Evolutionary conservation across 53 echinoderm and acorn worm species (phyloP).

Genomic region (Patiria pectinifera): DNA sequence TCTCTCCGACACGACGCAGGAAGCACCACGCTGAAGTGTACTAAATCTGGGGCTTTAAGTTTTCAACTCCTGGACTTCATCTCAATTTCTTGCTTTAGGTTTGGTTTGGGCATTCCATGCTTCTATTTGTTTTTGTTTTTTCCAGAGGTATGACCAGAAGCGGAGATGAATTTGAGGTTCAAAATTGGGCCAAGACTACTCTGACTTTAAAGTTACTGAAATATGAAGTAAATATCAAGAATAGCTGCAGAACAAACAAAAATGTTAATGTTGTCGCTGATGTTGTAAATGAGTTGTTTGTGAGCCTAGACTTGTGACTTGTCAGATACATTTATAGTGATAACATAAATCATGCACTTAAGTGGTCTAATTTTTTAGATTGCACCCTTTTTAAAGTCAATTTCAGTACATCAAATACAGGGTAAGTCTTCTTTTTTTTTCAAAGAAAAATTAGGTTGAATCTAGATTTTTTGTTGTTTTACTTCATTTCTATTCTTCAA

Average conservation of each 20-base stretch:
- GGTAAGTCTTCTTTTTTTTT: neutral
- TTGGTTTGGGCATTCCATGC: too few species aligned
- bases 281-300: neutral
- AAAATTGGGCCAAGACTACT: neutral
- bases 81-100: too few species aligned
- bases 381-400: neutral
- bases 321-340: neutral
- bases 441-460: too few species aligned
- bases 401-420: neutral
- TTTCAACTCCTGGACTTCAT: too few species aligned
- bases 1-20: constrained; percentile 86
- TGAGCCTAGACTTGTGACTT: neutral
- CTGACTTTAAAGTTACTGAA: neutral
- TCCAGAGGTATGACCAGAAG: too few species aligned
- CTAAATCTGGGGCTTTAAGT: neutral
- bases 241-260: constrained; percentile 30
- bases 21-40: constrained; percentile 88
- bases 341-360: neutral
- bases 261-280: neutral
- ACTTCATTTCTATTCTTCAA: too few species aligned
- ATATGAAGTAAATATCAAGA: neutral
- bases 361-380: neutral
- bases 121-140: too few species aligned
- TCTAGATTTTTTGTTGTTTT: too few species aligned
- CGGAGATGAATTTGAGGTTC: too few species aligned